Evolutionary conservation across 1,140 invertebrate species (phyloP).

Genomic region (Polypedilum vanderplanki): DNA sequence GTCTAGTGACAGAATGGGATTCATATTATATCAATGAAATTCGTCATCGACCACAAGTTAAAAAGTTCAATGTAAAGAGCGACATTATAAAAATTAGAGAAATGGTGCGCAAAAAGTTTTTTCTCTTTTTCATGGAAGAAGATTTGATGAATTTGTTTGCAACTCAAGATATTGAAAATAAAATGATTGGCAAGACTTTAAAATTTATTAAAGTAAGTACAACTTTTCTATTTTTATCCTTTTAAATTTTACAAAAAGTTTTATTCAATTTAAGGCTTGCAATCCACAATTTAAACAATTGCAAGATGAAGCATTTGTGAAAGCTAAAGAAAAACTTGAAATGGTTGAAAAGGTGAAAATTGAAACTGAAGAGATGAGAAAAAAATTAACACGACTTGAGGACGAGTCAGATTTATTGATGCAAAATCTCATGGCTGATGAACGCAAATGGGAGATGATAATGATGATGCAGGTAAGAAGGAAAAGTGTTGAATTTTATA

Average conservation of each 20-base stretch:
- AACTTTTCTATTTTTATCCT: neutral
- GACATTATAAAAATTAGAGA: slow-evolving; percentile 18
- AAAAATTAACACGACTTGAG: neutral
- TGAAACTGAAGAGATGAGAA: neutral
- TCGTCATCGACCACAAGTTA: neutral
- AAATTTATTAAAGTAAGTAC: slow-evolving; percentile 23
- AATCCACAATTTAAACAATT: slow-evolving; percentile 22
- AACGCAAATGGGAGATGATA: neutral
- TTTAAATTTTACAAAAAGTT: neutral
- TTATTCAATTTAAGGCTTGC: neutral
- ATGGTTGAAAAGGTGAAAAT: neutral
- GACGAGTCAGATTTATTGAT: neutral
- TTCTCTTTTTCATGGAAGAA: slow-evolving; percentile 29
- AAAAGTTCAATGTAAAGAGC: slow-evolving; percentile 26
- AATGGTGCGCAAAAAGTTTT: slow-evolving; percentile 25
- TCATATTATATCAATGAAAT: slow-evolving; percentile 29
- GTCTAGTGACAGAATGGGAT: slow-evolving; percentile 28
- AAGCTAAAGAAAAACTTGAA: slow-evolving; percentile 6
- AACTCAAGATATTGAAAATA: neutral
- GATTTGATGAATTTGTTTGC: slow-evolving; percentile 22
- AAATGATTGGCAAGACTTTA: neutral
- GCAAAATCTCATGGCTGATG: slow-evolving; percentile 7
- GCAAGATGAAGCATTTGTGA: neutral
- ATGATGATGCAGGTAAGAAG: slow-evolving; percentile 3
- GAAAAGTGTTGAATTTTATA: no score